Evolutionary conservation across 2,888 invertebrate genomes (phyloP), one percentile per base, ranked within the genome.

Genomic region (Cheilosia pagana): DNA sequence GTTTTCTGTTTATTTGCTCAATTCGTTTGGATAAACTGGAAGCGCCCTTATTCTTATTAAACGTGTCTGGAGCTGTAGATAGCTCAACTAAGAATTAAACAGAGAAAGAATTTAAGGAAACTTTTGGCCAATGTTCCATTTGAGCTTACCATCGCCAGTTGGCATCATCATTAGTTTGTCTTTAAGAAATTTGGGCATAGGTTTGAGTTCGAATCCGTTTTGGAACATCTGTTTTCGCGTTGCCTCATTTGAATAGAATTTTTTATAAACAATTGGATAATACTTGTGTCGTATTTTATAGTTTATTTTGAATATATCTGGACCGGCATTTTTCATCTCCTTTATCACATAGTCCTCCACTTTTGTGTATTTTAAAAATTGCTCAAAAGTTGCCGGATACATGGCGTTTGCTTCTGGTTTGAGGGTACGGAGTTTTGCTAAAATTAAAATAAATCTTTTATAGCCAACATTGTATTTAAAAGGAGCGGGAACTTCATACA

Each of bases 331-430:
- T 50, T 76, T 43, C 81, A 85, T 71, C 43, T 85, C 75, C 3
- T 43, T 45, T 0, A 70, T 0, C 2, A 85, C 55, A 25, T 41
- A 53, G 10, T 81, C 75, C 2, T 81, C 81, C 0, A 71, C 70
- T 55, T 85, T 85, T 12, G 65, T 48, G 7, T 43, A 71, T 1
- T 67, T 71, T n/a, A 23, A 23, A 14, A 85, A 85, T 12, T 71
- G 31, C 5, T 81, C 81, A n/a, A 75, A 67, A 0, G 71, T 65
- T 7, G 75, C 75, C n/a, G 81, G 81, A 25, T 68, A 79, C 25
- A 31, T 41, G 12, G 5, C 8, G 14, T 21, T 10, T n/a, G 14
- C 43, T 2, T 43, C n/a, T 48, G 14, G 12, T n/a, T 10, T 1
- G 19, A 16, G 39, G 6, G 12, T 35, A 10, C 35, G 35, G 12